Conservation (phyloP, 2,888 invertebrate species). For the Amphipyra tragopoginis region DNA sequence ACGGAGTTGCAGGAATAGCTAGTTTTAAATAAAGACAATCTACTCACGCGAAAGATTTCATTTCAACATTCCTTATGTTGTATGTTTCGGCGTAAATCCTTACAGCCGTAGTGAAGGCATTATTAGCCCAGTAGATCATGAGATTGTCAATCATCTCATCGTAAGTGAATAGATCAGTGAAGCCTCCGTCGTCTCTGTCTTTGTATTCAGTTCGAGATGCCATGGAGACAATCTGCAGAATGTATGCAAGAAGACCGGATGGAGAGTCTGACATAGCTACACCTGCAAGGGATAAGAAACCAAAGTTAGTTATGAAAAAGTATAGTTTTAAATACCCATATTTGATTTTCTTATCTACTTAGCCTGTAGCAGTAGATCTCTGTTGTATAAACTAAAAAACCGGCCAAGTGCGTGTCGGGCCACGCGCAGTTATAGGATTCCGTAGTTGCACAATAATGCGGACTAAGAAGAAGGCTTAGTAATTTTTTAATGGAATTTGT, state of each 20-base stretch:
- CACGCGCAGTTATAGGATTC: no score
- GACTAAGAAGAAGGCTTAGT: no score
- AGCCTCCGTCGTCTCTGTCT: slow-evolving; percentile 21
- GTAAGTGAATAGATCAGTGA: slow-evolving; percentile 23
- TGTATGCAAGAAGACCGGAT: slow-evolving; percentile 39
- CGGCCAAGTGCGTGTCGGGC: no score
- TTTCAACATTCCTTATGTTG: slow-evolving; percentile 32
- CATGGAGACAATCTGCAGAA: slow-evolving; percentile 31
- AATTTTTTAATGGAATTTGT: no score
- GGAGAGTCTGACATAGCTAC: slow-evolving; percentile 38
- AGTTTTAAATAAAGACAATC: background rate
- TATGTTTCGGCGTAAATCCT: slow-evolving; percentile 46
- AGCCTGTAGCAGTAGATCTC: no score
- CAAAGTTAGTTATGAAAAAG: no score
- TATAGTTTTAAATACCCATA: no score
- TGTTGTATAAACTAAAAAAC: no score
- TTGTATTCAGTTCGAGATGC: slow-evolving; percentile 9
- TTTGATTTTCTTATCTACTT: no score
- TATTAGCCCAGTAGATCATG: slow-evolving; percentile 47
- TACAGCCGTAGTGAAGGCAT: slow-evolving; percentile 25
- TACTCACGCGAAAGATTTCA: slow-evolving; percentile 75
- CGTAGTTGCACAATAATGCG: no score
- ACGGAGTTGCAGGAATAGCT: no score
- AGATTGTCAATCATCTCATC: slow-evolving; percentile 51
- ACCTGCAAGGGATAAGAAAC: slow-evolving; percentile 17